These are phyloP conservation scores for Patella caerulea DNA, from an alignment of 2,888 invertebrate species.

Conservation along the genomic window DNA sequence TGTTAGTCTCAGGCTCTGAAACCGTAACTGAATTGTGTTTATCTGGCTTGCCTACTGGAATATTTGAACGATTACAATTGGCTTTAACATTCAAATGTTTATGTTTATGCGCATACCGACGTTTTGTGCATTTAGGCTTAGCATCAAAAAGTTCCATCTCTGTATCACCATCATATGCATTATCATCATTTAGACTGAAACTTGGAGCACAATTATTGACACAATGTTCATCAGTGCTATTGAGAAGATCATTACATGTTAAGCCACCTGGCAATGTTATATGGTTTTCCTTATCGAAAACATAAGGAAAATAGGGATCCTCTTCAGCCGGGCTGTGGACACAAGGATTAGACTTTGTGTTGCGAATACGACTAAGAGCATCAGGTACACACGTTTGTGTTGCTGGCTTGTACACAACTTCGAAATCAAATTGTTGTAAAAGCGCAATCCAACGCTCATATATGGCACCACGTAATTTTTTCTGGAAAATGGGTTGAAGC, in stretches of 20 bases:
- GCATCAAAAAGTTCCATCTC: no score
- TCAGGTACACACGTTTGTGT: neutral
- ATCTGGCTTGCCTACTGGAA: no score
- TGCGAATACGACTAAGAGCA: neutral
- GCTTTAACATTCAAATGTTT: no score
- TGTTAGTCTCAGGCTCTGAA: no score
- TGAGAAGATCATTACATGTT: no score
- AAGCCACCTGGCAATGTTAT: conserved; percentile 7
- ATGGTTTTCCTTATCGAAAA: neutral
- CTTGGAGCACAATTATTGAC: no score
- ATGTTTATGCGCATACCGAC: no score
- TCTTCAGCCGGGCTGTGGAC: conserved; percentile 17
- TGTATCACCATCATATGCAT: neutral
- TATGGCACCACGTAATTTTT: conserved; percentile 21
- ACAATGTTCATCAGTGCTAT: no score
- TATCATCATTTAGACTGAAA: neutral
- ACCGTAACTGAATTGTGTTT: no score
- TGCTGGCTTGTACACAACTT: conserved; percentile 13
- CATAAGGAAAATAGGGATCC: conserved; percentile 21
- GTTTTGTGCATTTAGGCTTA: no score
- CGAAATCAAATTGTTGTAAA: neutral
- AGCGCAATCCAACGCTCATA: conserved; percentile 14
- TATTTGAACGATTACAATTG: no score
- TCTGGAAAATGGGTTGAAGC: conserved; percentile 20
- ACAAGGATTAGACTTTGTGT: neutral